Evolutionary conservation across 2,797 vertebrate genomes (phyloP).

Genomic region (Percopsis omiscomaycus): DNA sequence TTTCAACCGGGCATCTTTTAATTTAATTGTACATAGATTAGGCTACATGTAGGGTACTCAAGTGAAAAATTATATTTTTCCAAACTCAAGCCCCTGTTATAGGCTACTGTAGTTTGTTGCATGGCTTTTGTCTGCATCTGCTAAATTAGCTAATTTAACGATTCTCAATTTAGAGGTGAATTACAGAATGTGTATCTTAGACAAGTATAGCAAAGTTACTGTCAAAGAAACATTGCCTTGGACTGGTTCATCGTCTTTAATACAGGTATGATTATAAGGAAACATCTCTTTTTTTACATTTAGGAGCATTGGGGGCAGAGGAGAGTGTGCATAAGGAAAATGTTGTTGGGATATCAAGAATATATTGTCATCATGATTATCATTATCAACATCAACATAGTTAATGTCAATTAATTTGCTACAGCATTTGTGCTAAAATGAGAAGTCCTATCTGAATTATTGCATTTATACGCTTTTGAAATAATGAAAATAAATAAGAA

Average conservation of each 20-base stretch:
- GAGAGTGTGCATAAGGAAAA: conserved; percentile 62
- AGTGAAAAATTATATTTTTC: too few species aligned
- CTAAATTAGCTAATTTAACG: too few species aligned
- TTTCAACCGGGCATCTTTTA: too few species aligned
- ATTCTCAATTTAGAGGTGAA: too few species aligned
- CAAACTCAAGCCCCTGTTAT: too few species aligned
- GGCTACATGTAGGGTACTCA: too few species aligned
- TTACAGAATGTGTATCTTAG: too few species aligned
- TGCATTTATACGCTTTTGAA: conserved; percentile 87
- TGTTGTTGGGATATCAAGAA: conserved; percentile 66
- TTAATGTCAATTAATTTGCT: conserved; percentile 67
- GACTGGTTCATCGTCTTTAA: conserved; percentile 76
- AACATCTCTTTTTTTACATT: conserved; percentile 62
- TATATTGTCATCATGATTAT: conserved; percentile 62
- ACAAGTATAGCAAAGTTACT: background rate
- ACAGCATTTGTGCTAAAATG: conserved; percentile 76
- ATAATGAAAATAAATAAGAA: conserved; percentile 71
- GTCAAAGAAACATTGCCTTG: conserved; percentile 38
- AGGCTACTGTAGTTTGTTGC: too few species aligned
- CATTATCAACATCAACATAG: conserved; percentile 44
- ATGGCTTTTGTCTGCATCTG: too few species aligned
- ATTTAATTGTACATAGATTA: too few species aligned
- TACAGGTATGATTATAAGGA: conserved; percentile 65
- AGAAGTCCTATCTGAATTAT: conserved; percentile 81
- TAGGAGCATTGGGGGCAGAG: conserved; percentile 48